These are phyloP conservation scores for Caenorhabditis remanei DNA, from an alignment of 1,140 invertebrate genomes.

Conservation along the genomic window DNA sequence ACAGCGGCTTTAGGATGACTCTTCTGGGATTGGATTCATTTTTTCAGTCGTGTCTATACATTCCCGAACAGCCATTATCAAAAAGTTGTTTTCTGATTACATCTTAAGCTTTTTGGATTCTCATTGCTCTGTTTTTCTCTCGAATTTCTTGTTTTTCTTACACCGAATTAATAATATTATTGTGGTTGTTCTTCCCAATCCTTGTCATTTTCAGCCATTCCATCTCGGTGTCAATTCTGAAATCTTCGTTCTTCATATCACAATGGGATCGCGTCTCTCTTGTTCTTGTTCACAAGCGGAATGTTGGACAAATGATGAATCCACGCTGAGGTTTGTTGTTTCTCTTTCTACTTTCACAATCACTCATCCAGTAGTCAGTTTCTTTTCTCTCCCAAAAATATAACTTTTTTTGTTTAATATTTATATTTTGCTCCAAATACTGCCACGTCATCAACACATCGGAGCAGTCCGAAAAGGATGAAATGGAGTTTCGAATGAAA, in stretches of 20 bases:
- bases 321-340: slow-evolving; percentile 35
- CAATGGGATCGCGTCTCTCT: slow-evolving; percentile 50
- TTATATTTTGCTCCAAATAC: not conserved
- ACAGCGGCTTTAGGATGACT: too few species aligned
- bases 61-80: too few species aligned
- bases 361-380: not conserved
- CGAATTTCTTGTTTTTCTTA: not conserved
- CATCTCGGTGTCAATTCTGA: not conserved
- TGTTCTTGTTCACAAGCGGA: slow-evolving; percentile 58
- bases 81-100: too few species aligned
- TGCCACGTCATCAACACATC: not conserved
- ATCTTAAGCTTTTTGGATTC: too few species aligned
- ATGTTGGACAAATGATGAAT: slow-evolving; percentile 52
- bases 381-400: not conserved
- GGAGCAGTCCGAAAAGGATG: not conserved
- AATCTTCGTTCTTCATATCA: not conserved
- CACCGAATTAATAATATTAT: not conserved
- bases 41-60: too few species aligned
- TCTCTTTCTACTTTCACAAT: not conserved
- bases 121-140: too few species aligned
- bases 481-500: not conserved
- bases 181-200: not conserved
- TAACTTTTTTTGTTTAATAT: not conserved
- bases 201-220: slow-evolving; percentile 19
- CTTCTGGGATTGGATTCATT: too few species aligned